Conservation (phyloP, 2,113 vertebrate species). For the Glaucidium brasilianum region DNA sequence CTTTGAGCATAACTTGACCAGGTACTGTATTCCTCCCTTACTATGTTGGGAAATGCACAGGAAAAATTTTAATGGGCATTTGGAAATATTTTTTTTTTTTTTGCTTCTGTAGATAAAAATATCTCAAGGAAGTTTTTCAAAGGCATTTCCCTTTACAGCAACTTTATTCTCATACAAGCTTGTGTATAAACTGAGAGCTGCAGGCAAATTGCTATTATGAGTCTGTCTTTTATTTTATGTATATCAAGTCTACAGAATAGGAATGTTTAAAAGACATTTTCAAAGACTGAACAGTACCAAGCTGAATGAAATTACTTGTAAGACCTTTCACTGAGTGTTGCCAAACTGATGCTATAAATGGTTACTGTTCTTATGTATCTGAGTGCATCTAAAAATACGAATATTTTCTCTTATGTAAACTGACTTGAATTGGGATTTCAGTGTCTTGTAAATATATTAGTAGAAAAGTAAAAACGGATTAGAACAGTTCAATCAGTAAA, state of each 20-base stretch:
- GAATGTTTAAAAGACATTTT: background rate
- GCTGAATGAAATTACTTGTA: background rate
- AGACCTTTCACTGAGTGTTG: background rate
- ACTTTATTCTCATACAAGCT: background rate
- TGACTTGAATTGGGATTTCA: background rate
- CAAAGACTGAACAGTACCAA: background rate
- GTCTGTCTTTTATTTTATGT: background rate
- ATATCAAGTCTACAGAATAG: background rate
- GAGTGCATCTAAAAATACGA: background rate
- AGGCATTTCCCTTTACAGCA: background rate
- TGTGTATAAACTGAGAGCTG: background rate
- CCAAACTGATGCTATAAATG: background rate
- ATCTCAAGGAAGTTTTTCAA: background rate
- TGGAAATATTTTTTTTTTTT: background rate
- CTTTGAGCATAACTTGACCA: background rate
- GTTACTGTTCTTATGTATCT: background rate
- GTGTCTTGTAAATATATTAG: background rate
- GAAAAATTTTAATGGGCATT: background rate
- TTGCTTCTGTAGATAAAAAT: background rate
- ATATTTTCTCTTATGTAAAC: background rate
- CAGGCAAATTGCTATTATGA: background rate
- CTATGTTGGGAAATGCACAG: background rate
- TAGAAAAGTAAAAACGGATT: background rate
- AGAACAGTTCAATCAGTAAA: background rate
- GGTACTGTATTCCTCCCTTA: slow-evolving; percentile 37